Percentiles rank a stretch among this genome's conserved stretches.
phyloP scores from a whole-genome alignment of 2,797 vertebrate species.

The Nannoperca obscura region DNA sequence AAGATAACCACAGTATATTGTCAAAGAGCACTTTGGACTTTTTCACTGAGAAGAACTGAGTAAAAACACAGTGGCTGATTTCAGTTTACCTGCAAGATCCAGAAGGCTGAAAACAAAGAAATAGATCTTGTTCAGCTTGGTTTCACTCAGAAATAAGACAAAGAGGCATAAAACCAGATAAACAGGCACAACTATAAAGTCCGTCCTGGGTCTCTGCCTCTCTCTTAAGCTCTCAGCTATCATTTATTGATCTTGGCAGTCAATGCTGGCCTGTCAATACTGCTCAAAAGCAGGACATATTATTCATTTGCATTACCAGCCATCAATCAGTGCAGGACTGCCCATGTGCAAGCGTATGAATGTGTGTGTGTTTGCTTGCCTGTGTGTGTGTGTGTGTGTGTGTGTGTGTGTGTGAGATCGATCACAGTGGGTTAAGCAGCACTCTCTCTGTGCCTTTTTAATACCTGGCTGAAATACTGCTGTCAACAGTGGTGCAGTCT shows the following conservation, averaged over 20 bases:
- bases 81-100: neutral
- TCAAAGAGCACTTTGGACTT: no score
- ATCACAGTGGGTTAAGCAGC: conserved; percentile 13
- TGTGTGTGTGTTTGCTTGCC: neutral
- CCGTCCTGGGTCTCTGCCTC: neutral
- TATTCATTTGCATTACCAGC: conserved; percentile 34
- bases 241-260: conserved; percentile 19
- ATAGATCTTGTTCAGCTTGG: neutral
- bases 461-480: conserved; percentile 24
- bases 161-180: neutral
- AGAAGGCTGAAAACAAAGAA: neutral
- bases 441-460: neutral
- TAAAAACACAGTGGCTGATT: neutral
- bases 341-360: neutral
- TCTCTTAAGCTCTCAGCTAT: conserved; percentile 4
- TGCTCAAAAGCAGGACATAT: conserved; percentile 19
- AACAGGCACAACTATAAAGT: neutral
- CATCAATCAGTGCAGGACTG: conserved; percentile 10
- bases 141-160: neutral
- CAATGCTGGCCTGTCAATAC: neutral
- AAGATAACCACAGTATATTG: neutral
- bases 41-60: neutral
- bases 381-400: conserved; percentile 7
- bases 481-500: conserved; percentile 15
- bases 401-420: conserved; percentile 3